Percentiles rank a stretch among this genome's conserved stretches.
Conservation (phyloP, 2,113 vertebrate genomes). For the Eclectus roratus region DNA sequence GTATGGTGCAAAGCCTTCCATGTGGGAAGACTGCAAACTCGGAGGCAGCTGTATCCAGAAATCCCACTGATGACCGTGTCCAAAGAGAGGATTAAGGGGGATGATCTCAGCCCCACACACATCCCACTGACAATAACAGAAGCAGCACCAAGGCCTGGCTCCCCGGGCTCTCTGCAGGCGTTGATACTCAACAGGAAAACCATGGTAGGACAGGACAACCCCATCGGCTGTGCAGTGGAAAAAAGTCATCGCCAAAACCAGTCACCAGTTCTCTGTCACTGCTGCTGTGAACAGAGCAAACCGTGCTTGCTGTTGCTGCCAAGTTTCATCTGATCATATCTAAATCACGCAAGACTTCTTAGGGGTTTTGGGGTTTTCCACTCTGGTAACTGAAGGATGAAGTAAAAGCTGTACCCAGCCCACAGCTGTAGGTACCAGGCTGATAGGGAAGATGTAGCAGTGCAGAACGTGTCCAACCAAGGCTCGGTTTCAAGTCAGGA, state of each 20-base stretch:
- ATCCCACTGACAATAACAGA: background rate
- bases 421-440: background rate
- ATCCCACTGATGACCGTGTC: fast-evolving
- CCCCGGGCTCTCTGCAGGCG: background rate
- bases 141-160: background rate
- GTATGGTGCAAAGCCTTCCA: background rate
- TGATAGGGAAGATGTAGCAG: background rate
- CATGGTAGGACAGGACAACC: constrained; percentile 25
- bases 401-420: background rate
- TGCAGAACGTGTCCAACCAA: background rate
- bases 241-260: constrained; percentile 23
- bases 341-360: background rate
- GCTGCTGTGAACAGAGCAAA: background rate
- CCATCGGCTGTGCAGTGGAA: constrained; percentile 3
- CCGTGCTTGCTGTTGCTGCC: background rate
- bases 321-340: constrained; percentile 23
- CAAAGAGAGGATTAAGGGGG: background rate
- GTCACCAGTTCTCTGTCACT: background rate
- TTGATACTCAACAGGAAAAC: constrained; percentile 1
- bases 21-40: background rate
- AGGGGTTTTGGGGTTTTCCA: background rate
- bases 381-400: background rate
- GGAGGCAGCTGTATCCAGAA: background rate
- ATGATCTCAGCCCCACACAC: background rate
- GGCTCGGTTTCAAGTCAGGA: background rate